These are phyloP conservation scores for Scarus forsteni DNA, from an alignment of 2,797 vertebrate genomes.

Conservation along the genomic window DNA sequence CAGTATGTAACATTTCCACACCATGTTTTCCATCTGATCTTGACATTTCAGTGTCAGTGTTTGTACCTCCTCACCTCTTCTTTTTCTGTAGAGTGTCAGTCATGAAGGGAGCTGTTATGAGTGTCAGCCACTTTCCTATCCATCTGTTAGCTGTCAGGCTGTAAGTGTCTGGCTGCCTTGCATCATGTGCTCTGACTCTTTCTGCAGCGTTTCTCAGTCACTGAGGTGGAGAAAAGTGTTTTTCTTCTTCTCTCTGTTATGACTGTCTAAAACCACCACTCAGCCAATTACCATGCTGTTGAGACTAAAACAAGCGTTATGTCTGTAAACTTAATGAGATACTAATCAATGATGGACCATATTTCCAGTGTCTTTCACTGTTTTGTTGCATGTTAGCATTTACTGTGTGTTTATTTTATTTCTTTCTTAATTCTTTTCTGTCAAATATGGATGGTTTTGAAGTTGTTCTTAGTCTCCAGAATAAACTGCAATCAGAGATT, in stretches of 20 bases:
- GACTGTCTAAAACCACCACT: not conserved
- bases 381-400: slow-evolving; percentile 11
- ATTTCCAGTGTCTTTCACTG: slow-evolving; percentile 14
- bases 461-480: not conserved
- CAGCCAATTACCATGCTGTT: slow-evolving; percentile 3
- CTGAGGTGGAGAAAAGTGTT: slow-evolving; percentile 4
- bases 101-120: not conserved
- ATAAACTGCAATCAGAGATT: not conserved
- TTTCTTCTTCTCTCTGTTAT: slow-evolving; percentile 6
- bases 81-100: not conserved
- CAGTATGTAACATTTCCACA: no score
- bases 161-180: not conserved
- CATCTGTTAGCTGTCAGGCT: slow-evolving; percentile 2
- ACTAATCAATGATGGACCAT: slow-evolving; percentile 12
- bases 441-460: not conserved
- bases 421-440: not conserved
- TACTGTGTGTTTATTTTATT: not conserved
- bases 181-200: not conserved
- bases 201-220: slow-evolving; percentile 3
- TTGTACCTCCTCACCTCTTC: slow-evolving; percentile 9
- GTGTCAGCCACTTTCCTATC: not conserved
- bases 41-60: not conserved
- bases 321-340: slow-evolving; percentile 1
- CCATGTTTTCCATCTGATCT: not conserved
- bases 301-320: slow-evolving; percentile 18